A percentile compares a stretch with the other conserved stretches of the same genome.
Evolutionary conservation across 2,797 vertebrate species (phyloP).

Genomic region (Myioborus miniatus): DNA sequence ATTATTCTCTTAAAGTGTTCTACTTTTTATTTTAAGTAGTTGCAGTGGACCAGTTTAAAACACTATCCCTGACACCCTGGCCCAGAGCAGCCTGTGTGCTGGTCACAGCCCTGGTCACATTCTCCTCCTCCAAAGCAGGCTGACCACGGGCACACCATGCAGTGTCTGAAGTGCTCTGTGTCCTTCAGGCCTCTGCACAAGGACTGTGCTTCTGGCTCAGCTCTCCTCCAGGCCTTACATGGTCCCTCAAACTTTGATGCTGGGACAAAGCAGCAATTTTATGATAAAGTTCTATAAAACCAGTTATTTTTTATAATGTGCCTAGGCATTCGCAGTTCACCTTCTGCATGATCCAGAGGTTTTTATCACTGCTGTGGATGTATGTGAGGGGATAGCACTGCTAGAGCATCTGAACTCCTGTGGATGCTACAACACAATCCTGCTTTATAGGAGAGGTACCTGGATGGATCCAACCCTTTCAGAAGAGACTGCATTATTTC

Average conservation of each 20-base stretch:
- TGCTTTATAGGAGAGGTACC: not conserved
- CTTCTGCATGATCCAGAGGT: not conserved
- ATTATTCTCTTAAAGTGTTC: not conserved
- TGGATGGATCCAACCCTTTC: not conserved
- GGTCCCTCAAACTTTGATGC: not conserved
- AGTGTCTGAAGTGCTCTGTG: not conserved
- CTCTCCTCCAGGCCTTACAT: not conserved
- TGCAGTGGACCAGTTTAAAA: not conserved
- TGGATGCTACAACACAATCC: not conserved
- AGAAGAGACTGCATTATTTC: not conserved
- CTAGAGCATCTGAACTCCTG: not conserved
- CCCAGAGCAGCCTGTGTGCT: not conserved
- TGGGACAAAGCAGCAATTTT: not conserved
- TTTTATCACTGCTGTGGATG: not conserved
- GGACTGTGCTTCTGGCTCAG: not conserved
- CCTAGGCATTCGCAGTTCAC: not conserved
- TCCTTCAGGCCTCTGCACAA: not conserved
- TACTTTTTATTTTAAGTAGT: not conserved
- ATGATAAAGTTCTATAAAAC: not conserved
- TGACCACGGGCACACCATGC: rapidly evolving
- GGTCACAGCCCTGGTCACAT: rapidly evolving
- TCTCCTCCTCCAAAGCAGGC: not conserved
- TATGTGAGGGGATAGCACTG: not conserved
- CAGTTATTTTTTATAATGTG: not conserved
- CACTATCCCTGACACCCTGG: no score